Conservation (phyloP, 1,140 invertebrate species). For the Hypsibius dujardini region DNA sequence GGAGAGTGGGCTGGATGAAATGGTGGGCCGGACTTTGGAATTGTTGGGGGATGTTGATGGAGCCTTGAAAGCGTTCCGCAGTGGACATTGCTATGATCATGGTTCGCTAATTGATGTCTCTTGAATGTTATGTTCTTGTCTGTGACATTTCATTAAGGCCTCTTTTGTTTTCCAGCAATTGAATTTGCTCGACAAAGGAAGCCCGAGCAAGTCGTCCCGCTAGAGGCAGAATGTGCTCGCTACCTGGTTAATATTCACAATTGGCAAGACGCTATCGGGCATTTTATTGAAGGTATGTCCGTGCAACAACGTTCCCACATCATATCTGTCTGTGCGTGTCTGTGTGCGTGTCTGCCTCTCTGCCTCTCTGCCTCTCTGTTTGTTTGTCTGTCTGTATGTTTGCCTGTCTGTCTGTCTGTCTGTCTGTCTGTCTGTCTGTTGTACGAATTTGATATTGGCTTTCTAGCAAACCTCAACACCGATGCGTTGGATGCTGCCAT, state of each 20-base stretch:
- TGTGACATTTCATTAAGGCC: too few species aligned
- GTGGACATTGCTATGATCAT: not conserved
- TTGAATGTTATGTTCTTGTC: not conserved
- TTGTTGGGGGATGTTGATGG: not conserved
- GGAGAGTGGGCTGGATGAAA: constrained; percentile 8
- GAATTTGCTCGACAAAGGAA: not conserved
- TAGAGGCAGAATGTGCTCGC: not conserved
- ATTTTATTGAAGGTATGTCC: constrained; percentile 53
- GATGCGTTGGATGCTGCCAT: constrained; percentile 81
- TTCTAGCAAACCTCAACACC: constrained; percentile 34
- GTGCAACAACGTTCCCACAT: too few species aligned
- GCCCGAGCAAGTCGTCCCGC: not conserved
- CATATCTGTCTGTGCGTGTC: too few species aligned
- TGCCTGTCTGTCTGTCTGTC: too few species aligned
- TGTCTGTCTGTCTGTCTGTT: too few species aligned
- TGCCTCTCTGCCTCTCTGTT: too few species aligned
- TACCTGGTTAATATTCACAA: not conserved
- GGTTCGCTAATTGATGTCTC: too few species aligned
- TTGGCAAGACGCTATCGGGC: constrained; percentile 48
- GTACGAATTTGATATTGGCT: constrained; percentile 17
- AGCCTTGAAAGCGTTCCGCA: constrained; percentile 2
- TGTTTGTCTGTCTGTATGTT: too few species aligned
- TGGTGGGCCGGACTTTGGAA: not conserved
- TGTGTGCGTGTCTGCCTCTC: too few species aligned
- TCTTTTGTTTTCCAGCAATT: not conserved